Evolutionary conservation across 2,888 invertebrate genomes (phyloP).

Genomic region (Ctenicera cuprea): DNA sequence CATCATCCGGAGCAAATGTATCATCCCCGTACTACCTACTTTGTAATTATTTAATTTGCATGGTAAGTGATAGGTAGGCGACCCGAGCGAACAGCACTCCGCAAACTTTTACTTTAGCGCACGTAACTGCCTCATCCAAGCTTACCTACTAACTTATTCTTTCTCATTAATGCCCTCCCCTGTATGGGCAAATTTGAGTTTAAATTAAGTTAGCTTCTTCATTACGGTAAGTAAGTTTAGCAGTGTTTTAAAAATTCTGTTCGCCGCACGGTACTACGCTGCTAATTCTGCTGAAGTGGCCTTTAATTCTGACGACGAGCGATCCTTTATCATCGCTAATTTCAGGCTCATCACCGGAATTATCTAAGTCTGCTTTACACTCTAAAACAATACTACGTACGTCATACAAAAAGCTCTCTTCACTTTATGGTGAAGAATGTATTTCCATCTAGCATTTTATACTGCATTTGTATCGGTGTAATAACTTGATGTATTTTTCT

Average conservation of each 20-base stretch:
- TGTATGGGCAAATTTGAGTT: constrained; percentile 65
- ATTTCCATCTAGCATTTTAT: not conserved
- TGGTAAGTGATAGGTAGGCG: constrained; percentile 70
- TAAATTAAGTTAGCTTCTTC: constrained; percentile 69
- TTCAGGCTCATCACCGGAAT: constrained; percentile 56
- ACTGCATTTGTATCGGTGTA: too few relatives aligned
- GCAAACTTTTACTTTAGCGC: constrained; percentile 66
- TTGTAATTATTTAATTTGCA: constrained; percentile 72
- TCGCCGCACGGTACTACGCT: constrained; percentile 49
- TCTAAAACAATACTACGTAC: constrained; percentile 23
- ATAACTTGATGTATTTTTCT: too few relatives aligned
- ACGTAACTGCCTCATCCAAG: constrained; percentile 54
- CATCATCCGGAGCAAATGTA: constrained; percentile 65
- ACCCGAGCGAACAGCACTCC: constrained; percentile 62
- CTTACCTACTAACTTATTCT: constrained; percentile 67
- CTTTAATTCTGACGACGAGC: constrained; percentile 59
- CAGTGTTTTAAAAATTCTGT: constrained; percentile 62
- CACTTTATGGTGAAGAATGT: too few relatives aligned
- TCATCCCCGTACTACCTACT: constrained; percentile 68
- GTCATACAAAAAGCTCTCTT: not conserved
- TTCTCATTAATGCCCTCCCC: constrained; percentile 67
- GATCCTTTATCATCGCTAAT: constrained; percentile 60
- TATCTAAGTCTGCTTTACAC: constrained; percentile 30
- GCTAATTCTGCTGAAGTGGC: constrained; percentile 50
- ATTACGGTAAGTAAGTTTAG: constrained; percentile 67